Conservation (phyloP, 2,113 vertebrate genomes). For the Grantiella picta region DNA sequence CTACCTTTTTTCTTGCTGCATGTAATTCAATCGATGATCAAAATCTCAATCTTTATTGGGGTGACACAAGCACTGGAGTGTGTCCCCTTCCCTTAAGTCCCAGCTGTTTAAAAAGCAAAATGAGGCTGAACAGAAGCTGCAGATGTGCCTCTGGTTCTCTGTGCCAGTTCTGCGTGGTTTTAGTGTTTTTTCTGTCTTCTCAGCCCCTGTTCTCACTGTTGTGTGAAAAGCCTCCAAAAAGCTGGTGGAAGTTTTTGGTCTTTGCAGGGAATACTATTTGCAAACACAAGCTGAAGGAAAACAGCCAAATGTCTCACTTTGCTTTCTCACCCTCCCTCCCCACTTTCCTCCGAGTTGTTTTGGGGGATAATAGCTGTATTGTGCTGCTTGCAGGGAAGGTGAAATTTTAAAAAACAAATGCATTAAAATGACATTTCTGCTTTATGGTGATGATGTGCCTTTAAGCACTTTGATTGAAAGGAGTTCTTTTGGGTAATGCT, state of each 20-base stretch:
- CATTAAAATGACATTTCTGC: neutral
- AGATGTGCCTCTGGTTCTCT: neutral
- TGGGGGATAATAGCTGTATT: neutral
- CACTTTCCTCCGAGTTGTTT: neutral
- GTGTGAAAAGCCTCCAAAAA: neutral
- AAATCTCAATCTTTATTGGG: neutral
- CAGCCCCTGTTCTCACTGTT: neutral
- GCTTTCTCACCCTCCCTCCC: neutral
- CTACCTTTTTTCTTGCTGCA: neutral
- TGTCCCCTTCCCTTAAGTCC: neutral
- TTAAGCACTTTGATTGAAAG: constrained; percentile 58
- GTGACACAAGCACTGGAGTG: neutral
- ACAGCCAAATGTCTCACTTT: neutral
- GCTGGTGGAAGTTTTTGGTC: neutral
- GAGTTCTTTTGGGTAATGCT: constrained; percentile 63
- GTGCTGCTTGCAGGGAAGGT: neutral
- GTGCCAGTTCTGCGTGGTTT: neutral
- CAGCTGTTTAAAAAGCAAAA: neutral
- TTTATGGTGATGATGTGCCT: neutral
- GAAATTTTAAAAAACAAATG: neutral
- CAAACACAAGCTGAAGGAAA: neutral
- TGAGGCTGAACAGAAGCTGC: neutral
- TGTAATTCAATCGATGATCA: neutral
- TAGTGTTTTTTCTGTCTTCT: neutral
- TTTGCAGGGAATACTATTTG: neutral